A percentile compares a stretch with the other conserved stretches of the same genome.
These are phyloP conservation scores for Protobothrops flavoviridis DNA, from an alignment of 2,113 vertebrate genomes.

Conservation along the genomic window DNA sequence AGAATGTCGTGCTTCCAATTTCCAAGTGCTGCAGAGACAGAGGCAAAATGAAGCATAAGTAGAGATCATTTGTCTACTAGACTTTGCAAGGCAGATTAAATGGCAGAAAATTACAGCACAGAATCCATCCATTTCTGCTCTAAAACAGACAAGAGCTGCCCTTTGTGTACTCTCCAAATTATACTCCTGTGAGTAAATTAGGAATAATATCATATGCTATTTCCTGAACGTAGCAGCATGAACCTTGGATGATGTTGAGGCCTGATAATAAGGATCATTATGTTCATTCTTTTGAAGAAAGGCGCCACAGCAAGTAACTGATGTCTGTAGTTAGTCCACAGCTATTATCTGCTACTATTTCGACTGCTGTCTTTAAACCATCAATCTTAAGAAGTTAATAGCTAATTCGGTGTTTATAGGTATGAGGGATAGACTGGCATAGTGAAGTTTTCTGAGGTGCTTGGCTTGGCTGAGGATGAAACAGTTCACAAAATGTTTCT, in stretches of 20 bases:
- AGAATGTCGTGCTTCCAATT: neutral
- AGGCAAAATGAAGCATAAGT: neutral
- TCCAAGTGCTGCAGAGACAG: neutral
- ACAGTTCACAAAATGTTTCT: conserved; percentile 24
- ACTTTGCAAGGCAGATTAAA: neutral
- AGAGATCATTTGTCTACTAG: neutral
- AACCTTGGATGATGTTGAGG: neutral
- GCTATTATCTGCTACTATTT: neutral
- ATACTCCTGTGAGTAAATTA: neutral
- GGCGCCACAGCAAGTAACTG: neutral
- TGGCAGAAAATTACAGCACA: neutral
- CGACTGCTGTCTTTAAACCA: neutral
- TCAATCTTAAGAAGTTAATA: neutral
- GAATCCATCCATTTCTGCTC: neutral
- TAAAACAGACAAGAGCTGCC: neutral
- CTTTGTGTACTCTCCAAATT: neutral
- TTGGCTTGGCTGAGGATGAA: conserved; percentile 17
- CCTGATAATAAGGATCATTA: neutral
- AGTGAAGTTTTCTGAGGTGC: conserved; percentile 8
- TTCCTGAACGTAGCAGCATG: neutral
- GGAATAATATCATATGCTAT: neutral
- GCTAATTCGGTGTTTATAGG: neutral
- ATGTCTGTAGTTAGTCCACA: neutral
- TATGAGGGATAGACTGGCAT: neutral
- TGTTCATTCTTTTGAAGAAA: neutral